Base-by-base conservation (phyloP, 2,797 vertebrate species). In the Danio aesculapii region DNA sequence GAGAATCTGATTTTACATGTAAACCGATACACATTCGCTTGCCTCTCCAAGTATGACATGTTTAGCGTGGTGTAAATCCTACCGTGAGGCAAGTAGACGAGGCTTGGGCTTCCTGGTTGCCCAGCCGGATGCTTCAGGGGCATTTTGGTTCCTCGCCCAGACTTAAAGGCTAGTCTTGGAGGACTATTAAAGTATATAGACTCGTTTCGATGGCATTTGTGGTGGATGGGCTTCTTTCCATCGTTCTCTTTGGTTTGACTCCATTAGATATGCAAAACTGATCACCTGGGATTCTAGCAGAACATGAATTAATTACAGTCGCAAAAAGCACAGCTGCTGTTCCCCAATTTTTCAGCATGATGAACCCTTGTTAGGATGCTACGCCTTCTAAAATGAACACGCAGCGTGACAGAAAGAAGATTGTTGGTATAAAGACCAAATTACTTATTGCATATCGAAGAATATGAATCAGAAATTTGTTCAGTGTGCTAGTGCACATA, bases 201-300 rank as follows among this genome's bases (percentile, higher is more conserved):
- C 19, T 58, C 39, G 7, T 63, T 63, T 75, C 12, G 16, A 47
- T 75, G 9, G 16, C 30, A 61, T 30, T 5, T 1, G 47, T 50
- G 58, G 59, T 49, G 11, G 44, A 69, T 44, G 50, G 44, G 8
- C 14, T 21, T 66, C 71, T 52, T 30, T 49, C 8, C 71, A 8
- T 30, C 57, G 46, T 73, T 61, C 64, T 67, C 62, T 64, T 63
- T 76, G 88, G 53, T 81, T 93, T 90, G 88, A 91, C 91, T 91
- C 86, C 82, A 92, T 93, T 89, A 93, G 88, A 89, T 93, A 88
- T 90, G 86, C 88, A 89, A 88, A 91, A 91, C 91, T 80, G 88
- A 88, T 87, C 91, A 86, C 85, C 64, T 81, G 89, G 89, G 91
- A 92, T 88, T 89, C 86, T 88, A 9, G 82, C 84, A 61, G 77